phyloP scores from a whole-genome alignment of 2,113 vertebrate genomes.

The Zosterops lateralis region DNA sequence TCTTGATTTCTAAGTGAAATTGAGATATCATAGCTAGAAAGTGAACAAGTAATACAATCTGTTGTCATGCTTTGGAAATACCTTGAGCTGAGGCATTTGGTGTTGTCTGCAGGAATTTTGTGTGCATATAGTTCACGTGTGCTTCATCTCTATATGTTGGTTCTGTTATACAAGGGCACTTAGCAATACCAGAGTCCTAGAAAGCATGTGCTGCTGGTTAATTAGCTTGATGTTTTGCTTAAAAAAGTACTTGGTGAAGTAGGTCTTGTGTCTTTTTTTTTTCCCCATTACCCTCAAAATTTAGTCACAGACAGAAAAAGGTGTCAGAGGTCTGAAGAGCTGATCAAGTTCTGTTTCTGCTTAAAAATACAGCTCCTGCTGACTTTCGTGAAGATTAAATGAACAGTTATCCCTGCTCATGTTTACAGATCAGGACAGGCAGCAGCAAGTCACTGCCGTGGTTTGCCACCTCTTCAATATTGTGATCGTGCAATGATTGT shows the following conservation, averaged over 20 bases:
- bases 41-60: background rate
- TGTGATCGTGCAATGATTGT: background rate
- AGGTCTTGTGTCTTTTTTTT: background rate
- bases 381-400: background rate
- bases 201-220: background rate
- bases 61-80: background rate
- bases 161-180: background rate
- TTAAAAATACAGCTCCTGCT: background rate
- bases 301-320: background rate
- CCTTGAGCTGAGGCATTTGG: background rate
- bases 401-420: background rate
- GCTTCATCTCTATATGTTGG: background rate
- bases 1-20: background rate
- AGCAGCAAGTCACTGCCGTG: background rate
- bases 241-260: background rate
- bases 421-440: background rate
- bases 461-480: background rate
- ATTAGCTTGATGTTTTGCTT: background rate
- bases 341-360: background rate
- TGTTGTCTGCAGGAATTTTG: background rate
- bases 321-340: background rate
- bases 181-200: background rate
- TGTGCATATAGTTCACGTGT: fast-evolving
- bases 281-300: fast-evolving
- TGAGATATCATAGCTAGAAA: background rate